Conservation (phyloP, 1,140 invertebrate genomes). For the Hyphantria cunea region DNA sequence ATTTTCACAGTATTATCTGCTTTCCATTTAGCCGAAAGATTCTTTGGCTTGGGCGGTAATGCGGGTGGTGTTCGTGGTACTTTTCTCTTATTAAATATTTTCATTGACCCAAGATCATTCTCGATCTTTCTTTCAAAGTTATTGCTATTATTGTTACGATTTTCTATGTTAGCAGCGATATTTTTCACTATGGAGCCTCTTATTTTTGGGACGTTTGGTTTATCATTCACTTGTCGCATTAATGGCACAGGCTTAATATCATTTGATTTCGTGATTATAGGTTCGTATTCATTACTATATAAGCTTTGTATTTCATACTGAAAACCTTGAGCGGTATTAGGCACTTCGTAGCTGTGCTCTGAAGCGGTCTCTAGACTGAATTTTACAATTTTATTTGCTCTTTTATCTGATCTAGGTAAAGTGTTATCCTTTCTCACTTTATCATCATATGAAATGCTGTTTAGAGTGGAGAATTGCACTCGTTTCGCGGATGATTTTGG, state of each 20-base stretch:
- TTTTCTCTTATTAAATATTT: slow-evolving; percentile 81
- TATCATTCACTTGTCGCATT: slow-evolving; percentile 52
- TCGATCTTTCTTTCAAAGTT: slow-evolving; percentile 52
- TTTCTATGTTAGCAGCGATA: slow-evolving; percentile 84
- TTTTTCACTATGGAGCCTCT: slow-evolving; percentile 78
- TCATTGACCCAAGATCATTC: slow-evolving; percentile 66
- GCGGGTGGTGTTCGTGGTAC: slow-evolving; percentile 85
- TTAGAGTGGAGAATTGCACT: slow-evolving; percentile 79
- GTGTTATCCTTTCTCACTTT: slow-evolving; percentile 67
- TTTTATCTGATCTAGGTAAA: slow-evolving; percentile 67
- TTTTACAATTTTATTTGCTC: slow-evolving; percentile 79
- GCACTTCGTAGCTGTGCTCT: slow-evolving; percentile 80
- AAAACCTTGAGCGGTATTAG: slow-evolving; percentile 77
- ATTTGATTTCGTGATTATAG: slow-evolving; percentile 81
- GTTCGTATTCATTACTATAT: slow-evolving; percentile 85
- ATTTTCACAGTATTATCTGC: slow-evolving; percentile 71
- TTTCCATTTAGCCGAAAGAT: slow-evolving; percentile 84
- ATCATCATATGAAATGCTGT: slow-evolving; percentile 80
- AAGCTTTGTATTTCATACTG: slow-evolving; percentile 84
- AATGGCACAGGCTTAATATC: slow-evolving; percentile 68
- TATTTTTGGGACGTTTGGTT: slow-evolving; percentile 64
- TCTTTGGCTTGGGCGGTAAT: slow-evolving; percentile 87
- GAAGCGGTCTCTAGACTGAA: slow-evolving; percentile 80
- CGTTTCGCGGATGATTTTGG: slow-evolving; percentile 77
- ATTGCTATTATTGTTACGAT: slow-evolving; percentile 63